Base-by-base conservation (phyloP, 2,113 vertebrate genomes). In the Lampris incognitus region DNA sequence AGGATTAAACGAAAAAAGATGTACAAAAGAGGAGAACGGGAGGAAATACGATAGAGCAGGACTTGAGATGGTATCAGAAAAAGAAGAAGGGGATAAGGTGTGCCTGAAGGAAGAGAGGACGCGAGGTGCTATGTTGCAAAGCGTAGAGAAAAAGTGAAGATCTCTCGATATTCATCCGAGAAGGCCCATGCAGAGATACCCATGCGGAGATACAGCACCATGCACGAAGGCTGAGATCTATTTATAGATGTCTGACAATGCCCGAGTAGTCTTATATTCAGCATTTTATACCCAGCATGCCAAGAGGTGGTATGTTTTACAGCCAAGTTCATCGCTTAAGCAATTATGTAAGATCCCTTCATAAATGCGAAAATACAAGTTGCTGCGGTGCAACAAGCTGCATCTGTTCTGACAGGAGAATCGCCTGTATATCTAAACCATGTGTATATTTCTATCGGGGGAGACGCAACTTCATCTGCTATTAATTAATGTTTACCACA, bases 11-110 rank as follows among this genome's bases (percentile, higher is more conserved):
- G 39, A 63, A 58, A 61, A 46, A 62, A 41, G 38, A 37, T 50
- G 38, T 40, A 36, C 52, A 50, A 63, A 49, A 52, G 70, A 63
- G 70, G 51, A 52, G 40, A 13, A 46, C 13, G 7, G 38, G 64
- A 48, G 48, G 46, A 66, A 10, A 9, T 1, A 36, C 4, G 7
- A 38, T 24, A 58, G 4, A 9, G 24, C 5, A 36, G 9, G 38
- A 51, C 3, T 10, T 7, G 44, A 46, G 55, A 44, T 49, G 68
- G 58, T n/a, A 37, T 9, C 10, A 52, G 5, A 2, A 54, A 54
- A 11, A 4, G n/a, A 11, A n/a, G 8, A 54, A 54, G 51, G 3
- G 9, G 13, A 54, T 5, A 54, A 54, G 2, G 10, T 13, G 11
- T 54, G 24, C n/a, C 51, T 13, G 51, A 11, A n/a, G 10, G 51